Base-by-base conservation (phyloP, 1,140 invertebrate genomes). In the Homalodisca vitripennis region DNA sequence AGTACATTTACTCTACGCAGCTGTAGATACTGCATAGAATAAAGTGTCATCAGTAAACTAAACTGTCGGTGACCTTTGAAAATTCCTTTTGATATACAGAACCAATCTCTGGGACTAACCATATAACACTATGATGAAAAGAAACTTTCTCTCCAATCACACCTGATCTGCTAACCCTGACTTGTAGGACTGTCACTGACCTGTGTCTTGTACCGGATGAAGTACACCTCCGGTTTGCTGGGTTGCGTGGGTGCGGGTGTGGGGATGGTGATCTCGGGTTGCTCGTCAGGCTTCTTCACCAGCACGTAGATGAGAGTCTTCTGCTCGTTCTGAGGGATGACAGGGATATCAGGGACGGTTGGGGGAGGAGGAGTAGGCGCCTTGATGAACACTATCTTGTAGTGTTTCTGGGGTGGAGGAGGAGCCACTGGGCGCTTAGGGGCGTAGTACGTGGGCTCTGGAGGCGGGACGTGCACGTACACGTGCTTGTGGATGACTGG, bases 381-480 rank as follows among this genome's bases (percentile, higher is more conserved):
- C 80, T 93, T 93, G 77, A 94, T 94, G 83, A 94, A 93, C 41
- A 94, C 90, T 73, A 94, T 93, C 79, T 93, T 93, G 84, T 93
- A 94, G 76, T 94, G 92, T 75, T 94, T 94, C 76, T 93, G 91
- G 12, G 92, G 89, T 10, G 91, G 86, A 27, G 77, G 77, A 10
- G 79, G 78, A 1, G 73, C 67, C 3, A 60, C 66, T 0, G 74
- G 72, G 67, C 74, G 73, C 34, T 69, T 74, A 1, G 89, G 85
- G 1, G 85, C 82, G 34, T 85, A 84, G 76, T 89, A 87, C 75
- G 90, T 88, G 1, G 88, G 89, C 78, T 93, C 92, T 76, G 90
- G 91, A 22, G 91, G 92, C 62, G 92, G 90, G 26, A 93, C 91
- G 76, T 93, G 92, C 0, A 93, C 90, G 79, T 93, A 93, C 1